Evolutionary conservation across 2,888 invertebrate genomes (phyloP), one percentile per base, ranked within the genome.

Genomic region (Podotricha telesiphe): DNA sequence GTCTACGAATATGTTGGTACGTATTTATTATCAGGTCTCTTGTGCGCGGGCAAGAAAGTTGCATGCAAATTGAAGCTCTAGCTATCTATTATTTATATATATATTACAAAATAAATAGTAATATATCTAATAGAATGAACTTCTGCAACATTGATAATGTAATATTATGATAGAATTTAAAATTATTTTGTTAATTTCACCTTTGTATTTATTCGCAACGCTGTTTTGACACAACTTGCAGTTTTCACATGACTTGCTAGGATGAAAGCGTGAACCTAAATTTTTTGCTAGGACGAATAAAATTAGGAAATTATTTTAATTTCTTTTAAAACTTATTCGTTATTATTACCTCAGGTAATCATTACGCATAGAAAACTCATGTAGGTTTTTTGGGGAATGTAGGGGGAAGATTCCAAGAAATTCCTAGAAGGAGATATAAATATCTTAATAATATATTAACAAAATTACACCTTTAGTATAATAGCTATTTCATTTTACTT

Each of bases 1-100:
- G 61, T 67, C 67, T 67, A 19, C 61, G 67, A 53, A 53, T 67
- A 47, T 61, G 28, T 61, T 51, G 66, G 59, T 42, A 67, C 17
- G 51, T 17, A 42, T 67, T 42, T 51, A 67, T 67, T 61, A 67
- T 62, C 62, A 34, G 37, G 62, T 62, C 62, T 62, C 37, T 19
- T 48, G 34, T 37, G 47, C 19, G 48, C 62, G 20, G 19, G 48
- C 62, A 62, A 62, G 15, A 37, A 19, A 37, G 47, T 50, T 48
- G 48, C 34, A 48, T 47, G 20, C n/a, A 34, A 17, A 50, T 62
- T 62, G 13, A 17, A 20, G 19, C 17, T 3, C 19, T n/a, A n/a
- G n/a, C n/a, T n/a, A 20, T 58, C n/a, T n/a, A 22, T 45, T 20
- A 20, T 42, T 19, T 20, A n/a, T 15, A 40, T 8, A 58, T 28